Evolutionary conservation across 1,140 invertebrate species (phyloP).

Genomic region (Hestina assimilis): DNA sequence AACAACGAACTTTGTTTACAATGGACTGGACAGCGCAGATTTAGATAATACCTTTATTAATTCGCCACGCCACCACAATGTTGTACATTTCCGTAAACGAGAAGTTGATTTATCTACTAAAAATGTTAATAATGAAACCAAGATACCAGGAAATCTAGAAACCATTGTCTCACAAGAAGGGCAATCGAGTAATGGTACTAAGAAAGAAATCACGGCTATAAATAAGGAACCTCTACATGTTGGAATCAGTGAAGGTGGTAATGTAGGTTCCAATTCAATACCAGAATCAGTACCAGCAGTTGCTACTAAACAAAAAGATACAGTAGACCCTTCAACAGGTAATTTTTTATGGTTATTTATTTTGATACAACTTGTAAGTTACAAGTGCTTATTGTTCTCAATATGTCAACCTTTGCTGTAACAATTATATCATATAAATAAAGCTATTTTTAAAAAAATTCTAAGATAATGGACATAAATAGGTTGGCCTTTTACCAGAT

Average conservation of each 20-base stretch:
- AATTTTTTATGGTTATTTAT: too few species aligned
- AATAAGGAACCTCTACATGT: neutral
- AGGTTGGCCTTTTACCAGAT: too few species aligned
- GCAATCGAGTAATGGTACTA: neutral
- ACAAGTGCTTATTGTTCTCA: too few species aligned
- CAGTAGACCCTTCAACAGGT: neutral
- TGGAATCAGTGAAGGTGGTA: constrained; percentile 25
- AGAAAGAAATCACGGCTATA: neutral
- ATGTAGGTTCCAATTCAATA: constrained; percentile 7
- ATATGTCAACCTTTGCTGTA: too few species aligned
- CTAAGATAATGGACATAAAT: too few species aligned
- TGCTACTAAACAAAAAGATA: constrained; percentile 1
- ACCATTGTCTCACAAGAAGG: neutral
- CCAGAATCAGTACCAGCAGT: neutral
- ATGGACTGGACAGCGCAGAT: neutral
- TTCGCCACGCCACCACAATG: neutral
- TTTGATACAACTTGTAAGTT: too few species aligned
- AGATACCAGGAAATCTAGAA: neutral
- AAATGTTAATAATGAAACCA: constrained; percentile 1
- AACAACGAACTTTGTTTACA: constrained; percentile 18
- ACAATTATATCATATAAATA: too few species aligned
- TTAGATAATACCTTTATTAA: constrained; percentile 2
- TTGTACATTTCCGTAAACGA: constrained; percentile 15
- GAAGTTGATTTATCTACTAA: constrained; percentile 13
- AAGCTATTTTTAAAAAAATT: too few species aligned